phyloP scores from a whole-genome alignment of 2,113 vertebrate genomes.

The Pontoporia blainvillei region DNA sequence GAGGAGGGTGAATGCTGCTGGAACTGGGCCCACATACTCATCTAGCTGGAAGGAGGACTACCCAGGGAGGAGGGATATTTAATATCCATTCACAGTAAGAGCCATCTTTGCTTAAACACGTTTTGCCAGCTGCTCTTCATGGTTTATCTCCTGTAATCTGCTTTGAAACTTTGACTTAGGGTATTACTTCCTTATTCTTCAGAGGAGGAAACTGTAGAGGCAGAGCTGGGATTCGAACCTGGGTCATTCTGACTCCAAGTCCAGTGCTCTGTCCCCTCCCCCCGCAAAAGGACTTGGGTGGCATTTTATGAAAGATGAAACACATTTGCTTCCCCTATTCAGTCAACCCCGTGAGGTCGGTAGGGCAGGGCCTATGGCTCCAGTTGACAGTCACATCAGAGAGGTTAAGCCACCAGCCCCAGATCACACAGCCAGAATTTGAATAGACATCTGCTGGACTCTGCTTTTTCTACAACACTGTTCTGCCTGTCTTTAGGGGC shows the following conservation, averaged over 20 bases:
- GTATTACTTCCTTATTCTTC: neutral
- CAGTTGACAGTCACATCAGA: neutral
- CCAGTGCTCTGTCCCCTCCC: neutral
- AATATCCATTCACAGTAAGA: rapidly evolving
- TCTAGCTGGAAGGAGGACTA: neutral
- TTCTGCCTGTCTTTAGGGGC: neutral
- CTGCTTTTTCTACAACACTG: neutral
- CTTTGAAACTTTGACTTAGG: neutral
- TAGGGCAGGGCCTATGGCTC: neutral
- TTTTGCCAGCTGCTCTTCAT: rapidly evolving
- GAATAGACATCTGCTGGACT: neutral
- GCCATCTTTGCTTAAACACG: neutral
- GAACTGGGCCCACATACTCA: neutral
- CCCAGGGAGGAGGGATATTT: neutral
- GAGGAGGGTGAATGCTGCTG: too few relatives aligned
- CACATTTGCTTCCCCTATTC: neutral
- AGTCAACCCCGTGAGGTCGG: neutral
- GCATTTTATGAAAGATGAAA: neutral
- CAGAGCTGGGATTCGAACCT: neutral
- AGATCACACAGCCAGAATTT: neutral
- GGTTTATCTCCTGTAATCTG: neutral
- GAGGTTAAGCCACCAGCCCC: neutral
- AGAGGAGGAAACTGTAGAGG: neutral
- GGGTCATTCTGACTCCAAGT: neutral
- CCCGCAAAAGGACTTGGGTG: neutral